Conservation (phyloP, 2,888 invertebrate genomes). For the Clivina fossor region DNA sequence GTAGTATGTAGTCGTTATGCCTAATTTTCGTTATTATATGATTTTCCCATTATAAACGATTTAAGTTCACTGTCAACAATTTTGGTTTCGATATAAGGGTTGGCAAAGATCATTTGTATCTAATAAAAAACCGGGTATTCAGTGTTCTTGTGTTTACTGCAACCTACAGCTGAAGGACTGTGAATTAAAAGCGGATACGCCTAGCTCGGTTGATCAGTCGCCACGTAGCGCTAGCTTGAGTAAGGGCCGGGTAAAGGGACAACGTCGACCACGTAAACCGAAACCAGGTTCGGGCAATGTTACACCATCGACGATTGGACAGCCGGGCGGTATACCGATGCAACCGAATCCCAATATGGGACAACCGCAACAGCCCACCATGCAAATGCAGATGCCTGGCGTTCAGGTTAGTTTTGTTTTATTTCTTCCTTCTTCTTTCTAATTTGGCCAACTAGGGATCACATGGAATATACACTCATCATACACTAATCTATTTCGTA, state of each 20-base stretch:
- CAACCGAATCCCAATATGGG: constrained; percentile 35
- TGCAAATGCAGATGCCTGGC: constrained; percentile 45
- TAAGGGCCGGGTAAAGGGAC: constrained; percentile 57
- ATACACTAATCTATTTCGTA: too few species aligned
- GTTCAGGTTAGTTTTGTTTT: constrained; percentile 42
- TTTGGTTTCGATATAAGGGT: constrained; percentile 35
- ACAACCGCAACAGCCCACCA: constrained; percentile 35
- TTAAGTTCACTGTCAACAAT: constrained; percentile 27
- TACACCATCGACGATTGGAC: constrained; percentile 42
- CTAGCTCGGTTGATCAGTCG: constrained; percentile 68
- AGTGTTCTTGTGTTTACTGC: constrained; percentile 51
- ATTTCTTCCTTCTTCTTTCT: neutral
- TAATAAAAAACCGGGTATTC: constrained; percentile 25
- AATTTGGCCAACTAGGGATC: too few species aligned
- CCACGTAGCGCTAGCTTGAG: constrained; percentile 60
- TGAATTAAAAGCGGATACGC: constrained; percentile 67
- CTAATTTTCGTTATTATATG: constrained; percentile 29
- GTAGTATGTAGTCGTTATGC: constrained; percentile 22
- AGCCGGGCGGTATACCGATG: constrained; percentile 36
- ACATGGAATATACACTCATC: too few species aligned
- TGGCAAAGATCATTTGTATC: constrained; percentile 17
- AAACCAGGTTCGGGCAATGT: constrained; percentile 51
- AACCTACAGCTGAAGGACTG: constrained; percentile 59
- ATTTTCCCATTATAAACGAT: constrained; percentile 19
- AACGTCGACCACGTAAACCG: constrained; percentile 57